phyloP scores from a whole-genome alignment of 2,888 invertebrate genomes.

The Tetragonisca angustula region DNA sequence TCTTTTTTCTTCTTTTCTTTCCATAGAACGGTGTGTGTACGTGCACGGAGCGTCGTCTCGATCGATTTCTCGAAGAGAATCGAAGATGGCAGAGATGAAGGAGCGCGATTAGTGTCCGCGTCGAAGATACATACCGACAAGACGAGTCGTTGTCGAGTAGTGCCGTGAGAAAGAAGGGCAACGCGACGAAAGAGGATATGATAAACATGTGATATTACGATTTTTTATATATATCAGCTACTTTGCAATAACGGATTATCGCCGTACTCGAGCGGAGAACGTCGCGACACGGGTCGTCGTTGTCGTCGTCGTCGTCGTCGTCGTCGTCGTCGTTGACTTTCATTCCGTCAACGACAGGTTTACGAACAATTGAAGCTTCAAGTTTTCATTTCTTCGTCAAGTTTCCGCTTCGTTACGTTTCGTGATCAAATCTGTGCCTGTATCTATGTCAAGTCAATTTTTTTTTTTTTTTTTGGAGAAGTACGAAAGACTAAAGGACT shows the following conservation, averaged over 20 bases:
- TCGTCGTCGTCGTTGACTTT: conserved; percentile 21
- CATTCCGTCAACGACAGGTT: background rate
- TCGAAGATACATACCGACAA: conserved; percentile 19
- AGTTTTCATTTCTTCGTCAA: background rate
- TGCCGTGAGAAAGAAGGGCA: background rate
- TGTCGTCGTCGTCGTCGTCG: conserved; percentile 6
- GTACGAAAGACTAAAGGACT: too few relatives aligned
- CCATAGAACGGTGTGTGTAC: background rate
- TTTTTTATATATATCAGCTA: conserved; percentile 76
- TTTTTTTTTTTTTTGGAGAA: background rate
- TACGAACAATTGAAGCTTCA: background rate
- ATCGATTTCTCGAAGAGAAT: background rate
- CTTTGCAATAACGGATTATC: conserved; percentile 71
- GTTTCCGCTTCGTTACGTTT: background rate
- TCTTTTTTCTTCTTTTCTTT: background rate
- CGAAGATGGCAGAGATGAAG: background rate
- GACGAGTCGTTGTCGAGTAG: conserved; percentile 39
- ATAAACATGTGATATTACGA: conserved; percentile 73
- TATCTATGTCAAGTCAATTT: too few relatives aligned
- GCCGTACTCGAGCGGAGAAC: conserved; percentile 47
- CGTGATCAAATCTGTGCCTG: too few relatives aligned
- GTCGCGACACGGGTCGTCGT: conserved; percentile 59
- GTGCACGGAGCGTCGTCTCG: background rate
- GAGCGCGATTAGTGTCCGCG: conserved; percentile 8
- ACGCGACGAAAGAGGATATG: conserved; percentile 41